Base-by-base conservation (phyloP, 2,888 invertebrate genomes). In the Leptinotarsa juncta region DNA sequence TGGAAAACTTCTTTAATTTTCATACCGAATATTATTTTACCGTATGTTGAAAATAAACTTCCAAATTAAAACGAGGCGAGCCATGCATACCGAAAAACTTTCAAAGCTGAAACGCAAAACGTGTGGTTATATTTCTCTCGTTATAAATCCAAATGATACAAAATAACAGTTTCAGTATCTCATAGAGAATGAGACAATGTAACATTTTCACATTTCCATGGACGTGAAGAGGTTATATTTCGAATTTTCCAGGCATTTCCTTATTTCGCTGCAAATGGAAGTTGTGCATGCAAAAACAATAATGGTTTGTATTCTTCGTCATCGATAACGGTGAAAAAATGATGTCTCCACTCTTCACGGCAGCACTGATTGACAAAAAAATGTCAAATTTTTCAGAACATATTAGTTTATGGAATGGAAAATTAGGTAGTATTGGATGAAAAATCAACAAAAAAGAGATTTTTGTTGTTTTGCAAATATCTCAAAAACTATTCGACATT, bases 181-280 rank as follows among this genome's bases (percentile, higher is more conserved):
- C 75, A 75, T 51, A 72, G 53, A 72, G 67, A 60, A 70, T 70
- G 65, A 68, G 70, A 72, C 69, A 71, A 72, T 75, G 75, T 75
- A 62, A 72, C 72, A 72, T 69, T 72, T 75, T 57, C 70, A 75
- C 70, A 75, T 74, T 68, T 65, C 50, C 65, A 57, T 55, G 20
- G 66, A 72, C 69, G 65, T 66, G 57, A 72, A 69, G 65, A 50
- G 60, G 69, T 57, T 65, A 72, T 70, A 72, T 75, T 60, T 75
- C 66, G 60, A 55, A 67, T 65, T 55, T 60, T 48, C 26, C 66
- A 42, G 62, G 12, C 42, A 32, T 42, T 62, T 62, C 0, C 0
- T 3, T 12, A 57, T 18, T 57, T 14, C 14, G 18, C 1, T 12
- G 1, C 2, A 57, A 57, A 18, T 20, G 20, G 1, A 57, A 18